These are phyloP conservation scores for Xanthia icteritia DNA, from an alignment of 2,888 invertebrate genomes.

Conservation along the genomic window DNA sequence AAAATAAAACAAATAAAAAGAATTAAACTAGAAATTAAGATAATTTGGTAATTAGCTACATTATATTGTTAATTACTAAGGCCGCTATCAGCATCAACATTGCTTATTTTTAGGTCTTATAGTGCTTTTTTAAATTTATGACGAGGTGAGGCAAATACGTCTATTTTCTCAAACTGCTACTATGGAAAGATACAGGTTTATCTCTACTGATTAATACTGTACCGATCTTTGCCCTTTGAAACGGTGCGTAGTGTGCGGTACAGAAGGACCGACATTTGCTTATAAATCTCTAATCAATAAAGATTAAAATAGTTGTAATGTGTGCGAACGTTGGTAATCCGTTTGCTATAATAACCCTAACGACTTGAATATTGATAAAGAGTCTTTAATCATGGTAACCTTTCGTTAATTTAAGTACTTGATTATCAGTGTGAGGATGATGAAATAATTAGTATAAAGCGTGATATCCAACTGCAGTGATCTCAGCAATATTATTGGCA, in stretches of 20 bases:
- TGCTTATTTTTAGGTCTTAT: no score
- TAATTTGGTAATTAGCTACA: no score
- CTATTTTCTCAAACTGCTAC: no score
- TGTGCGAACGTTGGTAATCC: background rate
- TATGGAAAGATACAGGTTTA: conserved; percentile 13
- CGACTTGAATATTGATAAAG: conserved; percentile 45
- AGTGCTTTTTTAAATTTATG: no score
- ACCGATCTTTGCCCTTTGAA: conserved; percentile 13
- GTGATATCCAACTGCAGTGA: conserved; percentile 6
- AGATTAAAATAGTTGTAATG: conserved; percentile 19
- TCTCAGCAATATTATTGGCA: background rate
- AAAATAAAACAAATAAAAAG: no score
- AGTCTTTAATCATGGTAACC: conserved; percentile 33
- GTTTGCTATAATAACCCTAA: conserved; percentile 25
- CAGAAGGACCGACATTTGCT: conserved; percentile 32
- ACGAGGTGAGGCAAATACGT: no score
- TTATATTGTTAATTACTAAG: no score
- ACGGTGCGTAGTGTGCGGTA: background rate
- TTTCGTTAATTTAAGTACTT: conserved; percentile 21
- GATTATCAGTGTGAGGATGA: conserved; percentile 25
- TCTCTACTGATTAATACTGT: conserved; percentile 5
- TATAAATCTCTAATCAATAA: conserved; percentile 10
- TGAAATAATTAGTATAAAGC: conserved; percentile 31
- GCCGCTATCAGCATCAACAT: no score
- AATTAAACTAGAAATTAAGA: no score